phyloP scores from a whole-genome alignment of 35 echinoderm and acorn worm genomes.

The Strongylocentrotus purpuratus region DNA sequence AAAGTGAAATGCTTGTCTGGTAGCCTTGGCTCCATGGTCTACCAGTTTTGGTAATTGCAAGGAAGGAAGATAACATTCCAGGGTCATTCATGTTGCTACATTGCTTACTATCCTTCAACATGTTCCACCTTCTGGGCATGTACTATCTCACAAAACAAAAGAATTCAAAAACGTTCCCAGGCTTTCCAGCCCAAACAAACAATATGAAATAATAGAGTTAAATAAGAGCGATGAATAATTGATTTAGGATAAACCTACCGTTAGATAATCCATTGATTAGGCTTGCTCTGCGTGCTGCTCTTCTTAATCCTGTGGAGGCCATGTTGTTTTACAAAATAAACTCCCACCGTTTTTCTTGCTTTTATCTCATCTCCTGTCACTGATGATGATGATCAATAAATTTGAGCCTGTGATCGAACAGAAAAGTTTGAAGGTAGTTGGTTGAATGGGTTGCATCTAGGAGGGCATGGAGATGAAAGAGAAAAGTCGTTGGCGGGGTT shows the following conservation, averaged over 20 bases:
- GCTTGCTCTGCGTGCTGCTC: background rate
- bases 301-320: background rate
- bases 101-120: background rate
- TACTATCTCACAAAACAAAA: background rate
- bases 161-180: background rate
- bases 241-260: background rate
- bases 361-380: background rate
- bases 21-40: background rate
- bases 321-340: background rate
- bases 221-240: background rate
- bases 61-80: background rate
- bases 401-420: background rate
- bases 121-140: background rate
- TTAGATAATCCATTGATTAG: background rate
- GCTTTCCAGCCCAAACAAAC: background rate
- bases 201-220: slow-evolving; percentile 7
- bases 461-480: background rate
- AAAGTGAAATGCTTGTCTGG: too few species aligned
- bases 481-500: background rate
- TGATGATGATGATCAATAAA: background rate
- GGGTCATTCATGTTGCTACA: too few species aligned
- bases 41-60: background rate
- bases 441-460: background rate
- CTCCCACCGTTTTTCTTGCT: background rate
- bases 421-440: background rate